Evolutionary conservation across 2,888 invertebrate genomes (phyloP).

Genomic region (Cerastis rubricosa): DNA sequence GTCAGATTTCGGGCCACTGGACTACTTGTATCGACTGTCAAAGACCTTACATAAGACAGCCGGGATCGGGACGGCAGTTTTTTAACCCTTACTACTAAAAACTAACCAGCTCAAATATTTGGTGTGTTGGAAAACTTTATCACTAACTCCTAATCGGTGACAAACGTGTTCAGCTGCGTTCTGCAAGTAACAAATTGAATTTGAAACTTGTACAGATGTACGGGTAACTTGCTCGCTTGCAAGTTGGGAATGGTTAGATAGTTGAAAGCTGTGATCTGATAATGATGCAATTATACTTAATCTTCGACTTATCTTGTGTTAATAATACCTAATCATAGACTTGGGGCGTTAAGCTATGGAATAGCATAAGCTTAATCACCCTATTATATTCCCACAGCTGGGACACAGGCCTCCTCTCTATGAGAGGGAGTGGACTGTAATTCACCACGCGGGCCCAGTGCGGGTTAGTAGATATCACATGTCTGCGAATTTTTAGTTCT

Average conservation of each 20-base stretch:
- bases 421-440: not conserved
- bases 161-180: not conserved
- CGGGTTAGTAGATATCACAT: not conserved
- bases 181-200: constrained; percentile 38
- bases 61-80: not conserved
- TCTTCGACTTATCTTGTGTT: not conserved
- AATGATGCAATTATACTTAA: constrained; percentile 2
- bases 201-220: constrained; percentile 18
- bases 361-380: not conserved
- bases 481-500: not conserved
- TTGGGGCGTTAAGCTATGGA: not conserved
- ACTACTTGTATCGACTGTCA: not conserved
- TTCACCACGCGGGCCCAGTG: not conserved
- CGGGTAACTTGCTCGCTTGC: constrained; percentile 30
- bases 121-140: not conserved
- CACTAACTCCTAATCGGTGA: not conserved
- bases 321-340: not conserved
- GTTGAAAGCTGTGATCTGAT: constrained; percentile 6
- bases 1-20: not conserved
- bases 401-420: not conserved
- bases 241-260: not conserved
- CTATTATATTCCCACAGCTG: too few relatives aligned
- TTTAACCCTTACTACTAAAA: not conserved
- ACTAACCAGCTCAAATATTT: not conserved
- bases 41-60: not conserved